A percentile compares a stretch with the other conserved stretches of the same genome.
phyloP scores from a whole-genome alignment of 2,113 vertebrate genomes.

The Seriola quinqueradiata region DNA sequence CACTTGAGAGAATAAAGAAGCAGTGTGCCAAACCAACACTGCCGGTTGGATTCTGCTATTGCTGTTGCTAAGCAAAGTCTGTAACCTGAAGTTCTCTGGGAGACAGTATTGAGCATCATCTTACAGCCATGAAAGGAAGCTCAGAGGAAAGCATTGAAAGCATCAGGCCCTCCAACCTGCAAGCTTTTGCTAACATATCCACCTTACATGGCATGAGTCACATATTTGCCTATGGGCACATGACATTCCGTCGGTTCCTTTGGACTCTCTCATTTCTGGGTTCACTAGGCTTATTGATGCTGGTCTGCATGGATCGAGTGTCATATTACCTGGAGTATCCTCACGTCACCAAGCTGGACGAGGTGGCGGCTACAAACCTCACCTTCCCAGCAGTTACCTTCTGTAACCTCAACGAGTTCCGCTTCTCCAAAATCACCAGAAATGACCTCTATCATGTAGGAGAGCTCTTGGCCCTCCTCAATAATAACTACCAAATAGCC shows the following conservation, averaged over 20 bases:
- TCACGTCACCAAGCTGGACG: slow-evolving; percentile 88
- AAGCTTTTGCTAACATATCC: slow-evolving; percentile 89
- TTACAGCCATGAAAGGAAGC: slow-evolving; percentile 85
- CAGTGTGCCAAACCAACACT: slow-evolving; percentile 59
- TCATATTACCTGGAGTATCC: slow-evolving; percentile 89
- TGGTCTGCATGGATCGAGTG: slow-evolving; percentile 89
- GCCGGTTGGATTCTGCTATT: slow-evolving; percentile 61
- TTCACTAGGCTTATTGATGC: slow-evolving; percentile 86
- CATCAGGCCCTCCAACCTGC: slow-evolving; percentile 86
- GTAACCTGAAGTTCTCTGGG: slow-evolving; percentile 75
- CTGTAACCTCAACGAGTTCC: slow-evolving; percentile 93
- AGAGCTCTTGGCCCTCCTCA: slow-evolving; percentile 89
- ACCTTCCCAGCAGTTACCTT: slow-evolving; percentile 91
- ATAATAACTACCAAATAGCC: slow-evolving; percentile 88
- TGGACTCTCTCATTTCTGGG: slow-evolving; percentile 90
- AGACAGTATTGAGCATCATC: slow-evolving; percentile 62
- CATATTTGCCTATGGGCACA: slow-evolving; percentile 89
- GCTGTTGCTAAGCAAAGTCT: slow-evolving; percentile 81
- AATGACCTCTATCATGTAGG: slow-evolving; percentile 93
- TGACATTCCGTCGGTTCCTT: slow-evolving; percentile 88
- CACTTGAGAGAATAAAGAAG: slow-evolving; percentile 58
- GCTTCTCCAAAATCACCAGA: slow-evolving; percentile 90
- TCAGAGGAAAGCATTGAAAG: slow-evolving; percentile 88
- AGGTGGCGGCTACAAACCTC: slow-evolving; percentile 88
- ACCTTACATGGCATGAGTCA: slow-evolving; percentile 93